Conservation (phyloP, 53 echinoderm and acorn worm genomes). For the Crossaster papposus region DNA sequence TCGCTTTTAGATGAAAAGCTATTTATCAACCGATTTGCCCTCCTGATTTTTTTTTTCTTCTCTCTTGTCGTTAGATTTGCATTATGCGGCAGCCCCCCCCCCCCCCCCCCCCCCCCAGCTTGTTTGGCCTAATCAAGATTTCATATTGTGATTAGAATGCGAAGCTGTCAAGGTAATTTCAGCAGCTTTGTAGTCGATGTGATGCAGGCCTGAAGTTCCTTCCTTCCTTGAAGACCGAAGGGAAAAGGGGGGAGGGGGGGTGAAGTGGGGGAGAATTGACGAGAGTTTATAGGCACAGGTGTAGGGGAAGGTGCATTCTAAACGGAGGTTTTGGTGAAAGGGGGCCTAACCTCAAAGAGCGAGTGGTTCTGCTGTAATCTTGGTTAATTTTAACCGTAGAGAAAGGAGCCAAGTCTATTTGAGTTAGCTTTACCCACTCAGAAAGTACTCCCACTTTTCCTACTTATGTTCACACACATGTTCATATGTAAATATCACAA, state of each 20-base stretch:
- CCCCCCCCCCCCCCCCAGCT: constrained; percentile 9
- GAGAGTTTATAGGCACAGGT: background rate
- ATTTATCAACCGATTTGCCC: constrained; percentile 44
- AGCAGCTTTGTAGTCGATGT: constrained; percentile 54
- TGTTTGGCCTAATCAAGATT: constrained; percentile 44
- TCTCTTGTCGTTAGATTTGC: constrained; percentile 25
- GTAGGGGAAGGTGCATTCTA: background rate
- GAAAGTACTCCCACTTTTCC: too few species aligned
- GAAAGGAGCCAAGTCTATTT: background rate
- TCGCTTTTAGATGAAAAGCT: constrained; percentile 1
- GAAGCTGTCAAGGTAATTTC: constrained; percentile 38
- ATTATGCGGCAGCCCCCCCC: background rate
- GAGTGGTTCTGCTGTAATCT: background rate
- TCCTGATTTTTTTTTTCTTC: background rate
- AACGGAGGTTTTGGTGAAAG: background rate
- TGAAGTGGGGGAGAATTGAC: too few species aligned
- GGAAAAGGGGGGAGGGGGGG: too few species aligned
- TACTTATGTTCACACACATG: too few species aligned
- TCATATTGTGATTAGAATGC: constrained; percentile 47
- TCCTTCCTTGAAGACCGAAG: too few species aligned
- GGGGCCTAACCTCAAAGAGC: background rate
- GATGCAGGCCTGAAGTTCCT: constrained; percentile 26
- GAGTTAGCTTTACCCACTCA: too few species aligned
- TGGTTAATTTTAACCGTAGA: background rate
- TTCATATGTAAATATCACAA: too few species aligned